Base-by-base conservation (phyloP, 2,888 invertebrate genomes). In the Erebia epiphron region DNA sequence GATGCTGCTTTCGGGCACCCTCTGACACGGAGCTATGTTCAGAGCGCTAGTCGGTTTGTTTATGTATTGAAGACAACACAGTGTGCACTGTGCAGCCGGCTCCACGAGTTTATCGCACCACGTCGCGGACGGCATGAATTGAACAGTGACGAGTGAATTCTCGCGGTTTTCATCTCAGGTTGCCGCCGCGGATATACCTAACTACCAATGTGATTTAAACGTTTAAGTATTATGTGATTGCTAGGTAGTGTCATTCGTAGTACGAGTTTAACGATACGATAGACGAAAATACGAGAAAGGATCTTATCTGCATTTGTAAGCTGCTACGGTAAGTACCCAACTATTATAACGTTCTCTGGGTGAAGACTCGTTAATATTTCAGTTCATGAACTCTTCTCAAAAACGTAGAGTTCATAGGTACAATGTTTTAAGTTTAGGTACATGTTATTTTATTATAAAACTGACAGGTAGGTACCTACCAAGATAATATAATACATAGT, bases 61-160 rank as follows among this genome's bases (percentile, higher is more conserved):
- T 93, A 93, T 92, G 88, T 91, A 90, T 91, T 86, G 88, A 82
- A 91, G 91, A 92, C 92, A 92, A 91, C 92, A 91, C 90, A 88
- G 88, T 86, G 88, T 90, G 87, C 90, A 88, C 88, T 86, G 88
- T 90, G 87, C 86, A 86, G 86, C 90, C 89, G 91, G 92, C 87
- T 83, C 84, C 84, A 83, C 78, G 84, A 82, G 86, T 84, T 83
- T 83, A 83, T 84, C 81, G 80, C 81, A 76, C 79, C 79, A 86
- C 83, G 86, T 84, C 82, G 84, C 82, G 84, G 86, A 84, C 82
- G 82, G 81, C 85, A 84, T 89, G 87, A 88, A 88, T 89, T 87
- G 83, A 86, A 79, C 79, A 79, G 80, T 82, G 79, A 81, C 81
- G 81, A 78, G 78, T 76, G 58, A 65, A 62, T 68, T 65, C 57